Percentiles rank a stretch among this genome's conserved stretches.
These are phyloP conservation scores for Phrynocephalus vlangalii DNA, from an alignment of 2,797 vertebrate species.

Conservation along the genomic window DNA sequence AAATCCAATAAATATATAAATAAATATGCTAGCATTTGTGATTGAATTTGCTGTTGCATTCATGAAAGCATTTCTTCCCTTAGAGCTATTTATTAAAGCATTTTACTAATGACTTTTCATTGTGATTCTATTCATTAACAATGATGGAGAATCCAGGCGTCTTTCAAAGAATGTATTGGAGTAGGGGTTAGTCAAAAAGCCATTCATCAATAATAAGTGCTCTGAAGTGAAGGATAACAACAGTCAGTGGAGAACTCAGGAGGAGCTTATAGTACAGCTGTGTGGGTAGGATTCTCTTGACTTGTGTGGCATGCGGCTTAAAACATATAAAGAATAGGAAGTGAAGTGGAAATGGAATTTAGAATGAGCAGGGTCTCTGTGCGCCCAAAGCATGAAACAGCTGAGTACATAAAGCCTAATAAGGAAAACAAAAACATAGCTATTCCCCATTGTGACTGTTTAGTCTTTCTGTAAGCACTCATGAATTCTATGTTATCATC, in stretches of 20 bases:
- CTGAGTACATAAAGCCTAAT: conserved; percentile 92
- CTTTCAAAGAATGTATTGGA: conserved; percentile 62
- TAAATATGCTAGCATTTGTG: conserved; percentile 7
- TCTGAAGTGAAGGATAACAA: conserved; percentile 62
- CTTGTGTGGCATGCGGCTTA: conserved; percentile 81
- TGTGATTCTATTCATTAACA: conserved; percentile 58
- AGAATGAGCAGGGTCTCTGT: conserved; percentile 75
- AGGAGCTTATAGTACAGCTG: conserved; percentile 76
- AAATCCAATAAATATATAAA: too few species aligned
- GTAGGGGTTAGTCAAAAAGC: conserved; percentile 72
- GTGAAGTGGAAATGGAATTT: conserved; percentile 85
- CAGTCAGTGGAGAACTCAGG: conserved; percentile 42
- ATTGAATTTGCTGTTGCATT: conserved; percentile 39
- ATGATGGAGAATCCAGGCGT: conserved; percentile 50
- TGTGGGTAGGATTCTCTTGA: conserved; percentile 78
- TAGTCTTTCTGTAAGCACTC: conserved; percentile 90
- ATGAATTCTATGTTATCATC: conserved; percentile 83
- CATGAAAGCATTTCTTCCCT: conserved; percentile 48
- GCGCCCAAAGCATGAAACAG: conserved; percentile 83
- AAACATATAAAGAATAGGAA: conserved; percentile 82
- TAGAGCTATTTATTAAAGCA: conserved; percentile 46
- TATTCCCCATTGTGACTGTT: conserved; percentile 93
- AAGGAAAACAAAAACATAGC: conserved; percentile 92
- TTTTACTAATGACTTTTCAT: conserved; percentile 50
- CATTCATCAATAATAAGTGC: conserved; percentile 70